These are phyloP conservation scores for Chrysolina oricalcia DNA, from an alignment of 2,888 invertebrate genomes.

Conservation along the genomic window DNA sequence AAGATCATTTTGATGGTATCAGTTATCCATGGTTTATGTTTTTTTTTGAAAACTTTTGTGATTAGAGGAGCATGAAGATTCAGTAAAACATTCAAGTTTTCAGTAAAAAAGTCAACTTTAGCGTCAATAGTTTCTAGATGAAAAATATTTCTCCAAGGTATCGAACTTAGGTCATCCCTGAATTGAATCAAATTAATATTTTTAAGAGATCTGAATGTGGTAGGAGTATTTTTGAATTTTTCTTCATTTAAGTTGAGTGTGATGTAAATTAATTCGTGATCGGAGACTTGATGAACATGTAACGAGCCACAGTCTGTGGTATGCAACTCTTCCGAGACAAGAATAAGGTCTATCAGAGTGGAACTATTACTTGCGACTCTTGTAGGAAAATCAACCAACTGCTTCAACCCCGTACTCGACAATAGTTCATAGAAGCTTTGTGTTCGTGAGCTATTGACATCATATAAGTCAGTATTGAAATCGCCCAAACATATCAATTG, in stretches of 20 bases:
- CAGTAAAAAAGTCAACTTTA: not conserved
- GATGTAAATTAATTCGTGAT: not conserved
- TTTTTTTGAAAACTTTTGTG: not conserved
- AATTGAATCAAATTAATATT: not conserved
- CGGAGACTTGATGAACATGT: not conserved
- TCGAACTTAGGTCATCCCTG: not conserved
- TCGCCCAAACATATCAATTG: not conserved
- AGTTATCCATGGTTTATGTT: conserved; percentile 1
- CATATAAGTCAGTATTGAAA: not conserved
- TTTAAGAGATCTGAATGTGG: not conserved
- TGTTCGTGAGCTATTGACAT: not conserved
- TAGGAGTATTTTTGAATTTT: not conserved
- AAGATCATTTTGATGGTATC: not conserved
- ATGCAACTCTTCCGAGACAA: not conserved
- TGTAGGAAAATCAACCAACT: not conserved
- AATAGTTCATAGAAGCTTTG: not conserved
- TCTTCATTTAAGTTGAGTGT: not conserved
- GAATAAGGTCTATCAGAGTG: not conserved
- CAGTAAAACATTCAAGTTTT: not conserved
- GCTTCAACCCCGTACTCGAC: conserved; percentile 2
- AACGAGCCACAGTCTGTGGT: not conserved
- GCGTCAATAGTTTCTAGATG: not conserved
- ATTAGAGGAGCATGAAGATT: not conserved
- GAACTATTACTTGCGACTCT: not conserved
- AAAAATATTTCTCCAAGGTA: not conserved